Base-by-base conservation (phyloP, 2,888 invertebrate species). In the Cistogaster globosa region DNA sequence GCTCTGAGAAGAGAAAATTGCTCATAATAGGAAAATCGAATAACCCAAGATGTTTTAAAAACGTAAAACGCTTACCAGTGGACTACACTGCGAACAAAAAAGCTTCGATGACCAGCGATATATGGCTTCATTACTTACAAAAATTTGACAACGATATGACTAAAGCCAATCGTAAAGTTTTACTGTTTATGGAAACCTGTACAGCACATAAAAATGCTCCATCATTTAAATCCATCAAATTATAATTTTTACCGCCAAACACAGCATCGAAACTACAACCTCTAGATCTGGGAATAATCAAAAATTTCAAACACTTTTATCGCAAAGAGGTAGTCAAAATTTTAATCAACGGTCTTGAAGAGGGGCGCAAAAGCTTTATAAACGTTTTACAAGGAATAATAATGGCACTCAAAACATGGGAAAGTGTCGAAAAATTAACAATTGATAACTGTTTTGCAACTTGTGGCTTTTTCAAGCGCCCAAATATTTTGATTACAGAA, bases 1-100 rank as follows among this genome's bases (percentile, higher is more conserved):
- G n/a, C n/a, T n/a, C n/a, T n/a, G n/a, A n/a, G n/a, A n/a, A n/a
- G n/a, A n/a, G n/a, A n/a, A 69, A 69, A 69, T 69, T 55, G 38
- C 55, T 69, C 36, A 20, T 69, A 32, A 51, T 48, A 26, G 2
- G 51, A 67, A 63, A 63, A 45, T 63, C 45, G 22, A 45, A 4
- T 63, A 63, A 63, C 42, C 45, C 63, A 63, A 45, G 22, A n/a
- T 67, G 51, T 48, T 67, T 67, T 67, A 48, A 51, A 51, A 32
- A 67, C 18, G 18, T 62, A 38, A 36, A 36, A 62, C n/a, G n/a
- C 11, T 38, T 62, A 62, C 38, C 42, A 8, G 62, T 18, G 12
- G 38, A 62, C 42, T n/a, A 62, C 62, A 62, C 38, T 12, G 45
- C 38, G 67, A 68, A 36, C 67, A 55, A 55, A 69, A 69, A 38